These are phyloP conservation scores for Listrodromus nycthemerus DNA, from an alignment of 2,888 invertebrate species.

Conservation along the genomic window DNA sequence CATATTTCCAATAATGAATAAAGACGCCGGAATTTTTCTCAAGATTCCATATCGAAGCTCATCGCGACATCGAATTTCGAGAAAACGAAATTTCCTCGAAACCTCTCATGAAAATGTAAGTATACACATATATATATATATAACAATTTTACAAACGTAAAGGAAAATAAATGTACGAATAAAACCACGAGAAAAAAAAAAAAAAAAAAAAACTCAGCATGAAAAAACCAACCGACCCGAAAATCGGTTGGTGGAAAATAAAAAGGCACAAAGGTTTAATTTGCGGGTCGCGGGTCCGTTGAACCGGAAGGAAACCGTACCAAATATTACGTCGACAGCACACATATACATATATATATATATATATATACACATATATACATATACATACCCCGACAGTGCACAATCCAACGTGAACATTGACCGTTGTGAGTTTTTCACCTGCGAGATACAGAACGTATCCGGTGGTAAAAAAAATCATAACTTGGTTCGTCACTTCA, in stretches of 20 bases:
- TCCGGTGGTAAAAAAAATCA: constrained; percentile 70
- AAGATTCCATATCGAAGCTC: too few relatives aligned
- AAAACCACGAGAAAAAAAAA: too few relatives aligned
- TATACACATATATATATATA: too few relatives aligned
- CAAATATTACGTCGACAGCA: background rate
- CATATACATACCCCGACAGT: constrained; percentile 68
- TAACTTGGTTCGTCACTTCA: constrained; percentile 70
- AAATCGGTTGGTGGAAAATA: background rate
- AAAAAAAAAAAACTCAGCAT: too few relatives aligned
- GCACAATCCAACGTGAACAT: constrained; percentile 72
- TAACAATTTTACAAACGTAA: too few relatives aligned
- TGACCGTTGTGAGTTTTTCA: constrained; percentile 29
- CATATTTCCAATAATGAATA: background rate
- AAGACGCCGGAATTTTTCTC: background rate
- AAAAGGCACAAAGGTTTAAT: constrained; percentile 4
- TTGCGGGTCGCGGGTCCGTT: background rate
- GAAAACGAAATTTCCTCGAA: too few relatives aligned
- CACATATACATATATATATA: background rate
- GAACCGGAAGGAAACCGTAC: constrained; percentile 12
- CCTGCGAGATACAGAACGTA: constrained; percentile 68
- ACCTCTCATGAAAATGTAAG: too few relatives aligned
- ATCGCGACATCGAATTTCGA: too few relatives aligned
- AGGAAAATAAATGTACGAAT: too few relatives aligned
- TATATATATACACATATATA: background rate
- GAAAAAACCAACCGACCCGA: background rate